A percentile compares a stretch with the other conserved stretches of the same genome.
phyloP scores from a whole-genome alignment of 2,797 vertebrate species.

The Salarias fasciatus region DNA sequence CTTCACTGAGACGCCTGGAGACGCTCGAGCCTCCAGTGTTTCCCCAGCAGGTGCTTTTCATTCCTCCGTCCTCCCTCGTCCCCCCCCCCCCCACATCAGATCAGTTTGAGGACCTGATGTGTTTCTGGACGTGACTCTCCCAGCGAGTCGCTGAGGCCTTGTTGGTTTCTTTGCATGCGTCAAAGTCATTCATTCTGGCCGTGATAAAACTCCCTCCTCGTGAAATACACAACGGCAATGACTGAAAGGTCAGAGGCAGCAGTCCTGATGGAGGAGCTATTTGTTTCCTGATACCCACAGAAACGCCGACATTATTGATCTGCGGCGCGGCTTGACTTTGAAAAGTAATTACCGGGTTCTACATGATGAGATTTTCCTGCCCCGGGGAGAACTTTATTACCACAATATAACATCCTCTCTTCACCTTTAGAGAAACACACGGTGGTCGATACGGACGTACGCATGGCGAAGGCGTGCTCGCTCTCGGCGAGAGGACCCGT shows the following conservation, averaged over 20 bases:
- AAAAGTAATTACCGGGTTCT: conserved; percentile 74
- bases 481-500: conserved; percentile 35
- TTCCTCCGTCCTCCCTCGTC: no score
- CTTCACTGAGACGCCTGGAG: no score
- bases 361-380: conserved; percentile 65
- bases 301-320: conserved; percentile 71
- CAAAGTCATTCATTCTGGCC: background rate
- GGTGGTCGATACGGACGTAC: conserved; percentile 52
- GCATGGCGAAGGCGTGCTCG: conserved; percentile 35
- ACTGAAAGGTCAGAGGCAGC: conserved; percentile 64
- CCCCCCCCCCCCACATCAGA: no score
- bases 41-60: no score
- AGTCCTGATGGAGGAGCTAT: conserved; percentile 53
- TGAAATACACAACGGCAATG: conserved; percentile 57
- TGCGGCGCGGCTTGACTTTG: conserved; percentile 58
- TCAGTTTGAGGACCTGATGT: no score
- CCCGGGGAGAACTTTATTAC: conserved; percentile 66
- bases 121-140: no score
- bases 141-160: no score
- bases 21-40: no score
- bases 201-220: conserved; percentile 38
- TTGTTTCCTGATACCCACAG: conserved; percentile 62
- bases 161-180: no score
- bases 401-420: conserved; percentile 57
- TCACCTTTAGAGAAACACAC: conserved; percentile 50